A percentile compares a stretch with the other conserved stretches of the same genome.
Evolutionary conservation across 1,140 invertebrate genomes (phyloP).

Genomic region (Apis dorsata): DNA sequence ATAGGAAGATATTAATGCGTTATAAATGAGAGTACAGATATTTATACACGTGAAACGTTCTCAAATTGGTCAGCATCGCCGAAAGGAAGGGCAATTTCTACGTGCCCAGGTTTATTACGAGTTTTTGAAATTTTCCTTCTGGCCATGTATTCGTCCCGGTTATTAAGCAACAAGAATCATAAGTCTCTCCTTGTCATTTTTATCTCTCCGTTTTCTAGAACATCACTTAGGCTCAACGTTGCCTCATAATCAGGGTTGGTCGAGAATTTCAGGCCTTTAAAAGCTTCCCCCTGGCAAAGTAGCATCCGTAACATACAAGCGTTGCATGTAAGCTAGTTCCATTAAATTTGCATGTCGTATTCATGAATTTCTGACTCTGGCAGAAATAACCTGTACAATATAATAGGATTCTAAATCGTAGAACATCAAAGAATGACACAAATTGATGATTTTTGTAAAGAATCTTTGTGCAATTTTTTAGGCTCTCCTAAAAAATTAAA

Average conservation of each 20-base stretch:
- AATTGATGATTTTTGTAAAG: not conserved
- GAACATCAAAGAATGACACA: not conserved
- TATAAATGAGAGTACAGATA: not conserved
- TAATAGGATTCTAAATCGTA: not conserved
- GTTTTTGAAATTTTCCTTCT: conserved; percentile 28
- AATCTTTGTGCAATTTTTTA: too few species aligned
- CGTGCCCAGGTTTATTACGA: conserved; percentile 9
- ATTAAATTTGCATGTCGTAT: conserved; percentile 45
- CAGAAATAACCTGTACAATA: not conserved
- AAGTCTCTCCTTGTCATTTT: conserved; percentile 7
- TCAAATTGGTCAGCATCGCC: not conserved
- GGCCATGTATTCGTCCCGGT: not conserved
- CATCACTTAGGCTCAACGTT: conserved; percentile 14
- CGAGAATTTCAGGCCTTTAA: conserved; percentile 2
- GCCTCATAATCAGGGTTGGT: conserved; percentile 15
- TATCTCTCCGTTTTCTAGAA: conserved; percentile 7
- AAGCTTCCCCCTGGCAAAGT: not conserved
- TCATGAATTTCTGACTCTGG: conserved; percentile 14
- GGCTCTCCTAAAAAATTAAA: too few species aligned
- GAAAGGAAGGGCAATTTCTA: not conserved
- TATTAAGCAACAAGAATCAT: conserved; percentile 22
- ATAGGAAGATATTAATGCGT: not conserved
- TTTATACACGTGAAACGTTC: not conserved
- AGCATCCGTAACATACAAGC: not conserved
- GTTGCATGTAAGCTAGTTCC: not conserved